Base-by-base conservation (phyloP, 2,113 vertebrate species). In the Diphyllodes magnificus region DNA sequence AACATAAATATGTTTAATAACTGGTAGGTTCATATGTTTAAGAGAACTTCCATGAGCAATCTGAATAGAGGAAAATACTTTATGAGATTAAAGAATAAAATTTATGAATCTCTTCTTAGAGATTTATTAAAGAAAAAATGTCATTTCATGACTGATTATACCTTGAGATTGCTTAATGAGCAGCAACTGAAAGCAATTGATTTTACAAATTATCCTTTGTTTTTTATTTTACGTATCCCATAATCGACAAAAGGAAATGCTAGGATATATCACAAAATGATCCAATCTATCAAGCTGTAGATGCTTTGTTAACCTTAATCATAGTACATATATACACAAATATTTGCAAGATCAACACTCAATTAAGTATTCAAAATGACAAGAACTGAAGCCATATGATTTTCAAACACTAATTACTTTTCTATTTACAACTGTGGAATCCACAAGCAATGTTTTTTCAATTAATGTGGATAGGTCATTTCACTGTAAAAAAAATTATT, bases 371-470 rank as follows among this genome's bases (percentile, higher is more conserved):
- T 92, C 92, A 59, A 91, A 94, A 76, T 42, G 6, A 66, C 42
- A 59, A 91, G 75, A 54, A 91, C 47, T 47, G 63, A 86, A 91
- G 42, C 23, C 66, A 72, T 69, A 87, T 89, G 89, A 95, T 90
- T 94, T 94, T 92, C 54, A 92, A 87, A 77, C 30, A 65, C 30
- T 94, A 88, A 95, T 92, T 93, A 82, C 39, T 95, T 90, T 94
- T 94, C 50, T 35, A 28, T 82, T 87, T 91, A 82, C 54, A 72
- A 54, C 33, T 31, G 24, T 59, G 66, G 28, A 92, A 93, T 71
- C 15, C n/a, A 76, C 28, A 85, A 35, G 27, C 12, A 90, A 28
- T 73, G 90, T 85, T 95, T 96, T 86, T 70, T 82, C 66, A 91
- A 86, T 87, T 91, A 94, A 92, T n/a, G 30, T 37, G 35, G 33